These are phyloP conservation scores for Theristus sp. DNA, from an alignment of 2,888 invertebrate genomes.

Conservation along the genomic window DNA sequence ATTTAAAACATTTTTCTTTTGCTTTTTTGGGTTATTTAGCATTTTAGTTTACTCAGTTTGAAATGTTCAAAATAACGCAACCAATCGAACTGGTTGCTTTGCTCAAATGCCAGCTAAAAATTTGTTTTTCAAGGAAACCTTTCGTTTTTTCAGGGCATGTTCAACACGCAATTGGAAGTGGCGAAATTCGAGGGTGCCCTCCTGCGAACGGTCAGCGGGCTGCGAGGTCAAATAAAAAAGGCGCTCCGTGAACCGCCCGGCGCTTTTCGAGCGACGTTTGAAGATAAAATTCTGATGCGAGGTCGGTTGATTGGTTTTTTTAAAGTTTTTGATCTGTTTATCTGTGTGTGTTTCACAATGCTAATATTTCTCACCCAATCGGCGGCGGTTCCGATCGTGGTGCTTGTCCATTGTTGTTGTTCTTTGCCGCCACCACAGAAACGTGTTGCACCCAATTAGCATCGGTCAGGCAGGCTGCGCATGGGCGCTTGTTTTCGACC, in stretches of 20 bases:
- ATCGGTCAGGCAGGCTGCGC: no score
- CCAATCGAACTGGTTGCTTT: neutral
- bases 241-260: slow-evolving; percentile 57
- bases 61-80: no score
- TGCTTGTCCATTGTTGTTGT: no score
- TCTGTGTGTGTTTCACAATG: no score
- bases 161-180: slow-evolving; percentile 73
- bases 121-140: neutral
- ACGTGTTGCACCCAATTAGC: no score
- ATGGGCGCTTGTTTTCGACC: no score
- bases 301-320: slow-evolving; percentile 36
- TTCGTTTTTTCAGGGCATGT: slow-evolving; percentile 54
- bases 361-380: no score
- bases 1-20: no score
- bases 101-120: neutral
- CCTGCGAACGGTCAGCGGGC: slow-evolving; percentile 79
- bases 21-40: neutral
- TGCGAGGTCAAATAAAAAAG: slow-evolving; percentile 83
- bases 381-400: no score
- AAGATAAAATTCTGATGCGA: slow-evolving; percentile 81
- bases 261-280: slow-evolving; percentile 86
- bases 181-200: slow-evolving; percentile 90
- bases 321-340: no score
- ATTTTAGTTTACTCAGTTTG: no score
- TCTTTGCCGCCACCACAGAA: no score